Base-by-base conservation (phyloP, 1,140 invertebrate genomes). In the Heliothis subflexa region DNA sequence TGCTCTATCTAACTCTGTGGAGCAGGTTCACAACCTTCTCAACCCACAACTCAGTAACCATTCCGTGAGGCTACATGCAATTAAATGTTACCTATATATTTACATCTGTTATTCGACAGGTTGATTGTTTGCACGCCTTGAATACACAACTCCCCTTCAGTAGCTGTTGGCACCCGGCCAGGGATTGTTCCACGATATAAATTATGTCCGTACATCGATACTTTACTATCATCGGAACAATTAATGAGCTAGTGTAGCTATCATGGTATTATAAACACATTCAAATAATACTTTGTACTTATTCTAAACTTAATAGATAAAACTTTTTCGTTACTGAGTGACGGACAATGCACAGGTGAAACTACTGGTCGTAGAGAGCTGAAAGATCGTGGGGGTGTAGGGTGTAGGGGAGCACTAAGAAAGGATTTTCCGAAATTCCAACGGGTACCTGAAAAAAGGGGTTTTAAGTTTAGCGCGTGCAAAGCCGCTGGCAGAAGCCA, bases 101-200 rank as follows among this genome's bases (percentile, higher is more conserved):
- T 75, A 83, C 59, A 73, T 83, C 54, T 68, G 77, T 80, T 76
- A 78, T 66, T 70, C 54, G 77, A 81, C 75, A 77, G 71, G 74
- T 45, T 66, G 73, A 76, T 79, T 82, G 83, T 82, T 83, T 83
- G 79, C 81, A 70, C 70, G 62, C 78, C 78, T 78, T 78, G 54
- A 64, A 79, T 81, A 78, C 62, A 55, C 72, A 68, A 55, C 47
- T 61, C 47, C 52, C 71, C 55, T 73, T 59, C 55, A 61, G 71
- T 59, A 61, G 68, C 47, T 59, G 28, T 73, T 85, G 83, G 83
- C 83, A 77, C 11, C 54, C 14, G 47, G 78, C 83, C 83, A 85
- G 78, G 57, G 75, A 78, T 68, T 78, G 79, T 77, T 81, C 77
- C 54, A 40, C 70, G 18, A 66, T 78, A 80, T 82, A 78, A 81